Evolutionary conservation across 2,888 invertebrate genomes (phyloP), one percentile per base, ranked within the genome.

Genomic region (Hesperia comma): DNA sequence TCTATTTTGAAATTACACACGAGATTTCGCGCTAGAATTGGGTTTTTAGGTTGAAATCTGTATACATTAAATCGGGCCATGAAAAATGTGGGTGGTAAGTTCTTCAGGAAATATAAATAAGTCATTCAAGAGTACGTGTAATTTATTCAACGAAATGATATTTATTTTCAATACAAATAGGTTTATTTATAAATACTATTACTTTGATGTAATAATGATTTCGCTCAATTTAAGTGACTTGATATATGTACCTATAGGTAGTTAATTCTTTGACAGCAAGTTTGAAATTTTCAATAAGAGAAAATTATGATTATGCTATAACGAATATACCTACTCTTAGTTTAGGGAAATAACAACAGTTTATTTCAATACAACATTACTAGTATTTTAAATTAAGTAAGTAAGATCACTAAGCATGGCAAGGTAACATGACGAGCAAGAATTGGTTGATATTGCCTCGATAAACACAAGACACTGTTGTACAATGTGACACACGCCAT

Each of bases 41-140:
- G 87, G 87, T 87, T 83, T 84, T 75, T 80, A 72, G 86, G 86
- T 79, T 82, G 80, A 81, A 81, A 81, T 71, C 46, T 61, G 54
- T 67, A 71, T 75, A 73, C 76, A 66, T 79, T 69, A 68, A 71
- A 63, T 69, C 68, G 68, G 78, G 79, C 79, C 73, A 77, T 64
- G 71, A 78, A 80, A 77, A 63, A 55, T 40, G 70, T 61, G 55
- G 46, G 68, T 37, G 46, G 54, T 43, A 43, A 64, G 40, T 57
- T 17, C 17, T 58, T 49, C 14, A 26, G 37, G 21, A 12, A 15
- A 5, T 26, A 43, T 49, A 56, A 63, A 63, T 56, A 51, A 51
- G 10, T 37, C 37, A 37, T 37, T 37, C 0, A 37, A 8, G 37
- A 37, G 3, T 37, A 37, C 37, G 12, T 12, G 37, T 37, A 37